Evolutionary conservation across 2,797 vertebrate genomes (phyloP).

Genomic region (Simalia tracyae): DNA sequence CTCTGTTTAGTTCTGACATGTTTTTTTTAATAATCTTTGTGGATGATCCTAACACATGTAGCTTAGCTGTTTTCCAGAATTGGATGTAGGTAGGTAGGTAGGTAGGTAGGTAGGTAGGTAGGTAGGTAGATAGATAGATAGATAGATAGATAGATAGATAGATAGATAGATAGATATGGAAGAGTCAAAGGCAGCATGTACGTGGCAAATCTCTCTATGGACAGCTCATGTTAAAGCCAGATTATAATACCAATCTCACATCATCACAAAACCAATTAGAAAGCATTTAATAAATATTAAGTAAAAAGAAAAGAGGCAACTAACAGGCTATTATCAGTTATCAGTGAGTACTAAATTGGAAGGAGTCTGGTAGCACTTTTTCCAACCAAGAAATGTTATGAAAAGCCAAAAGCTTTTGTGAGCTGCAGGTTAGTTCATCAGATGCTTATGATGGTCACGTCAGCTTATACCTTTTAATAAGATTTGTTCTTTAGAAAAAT

Average conservation of each 20-base stretch:
- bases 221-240: conserved; percentile 19
- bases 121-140: too few species aligned
- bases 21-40: conserved; percentile 54
- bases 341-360: neutral
- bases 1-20: conserved; percentile 40
- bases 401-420: neutral
- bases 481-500: neutral
- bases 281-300: conserved; percentile 16
- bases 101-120: neutral
- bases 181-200: conserved; percentile 19
- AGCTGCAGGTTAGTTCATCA: neutral
- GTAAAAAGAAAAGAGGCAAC: conserved; percentile 4
- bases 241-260: neutral
- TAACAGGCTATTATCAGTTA: conserved; percentile 37
- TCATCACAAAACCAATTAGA: neutral
- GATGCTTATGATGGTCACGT: neutral
- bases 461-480: neutral
- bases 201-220: conserved; percentile 49
- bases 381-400: neutral
- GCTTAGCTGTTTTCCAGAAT: conserved; percentile 47
- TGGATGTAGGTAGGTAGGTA: neutral
- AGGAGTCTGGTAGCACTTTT: neutral
- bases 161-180: neutral
- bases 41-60: conserved; percentile 57
- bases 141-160: neutral